A percentile compares a stretch with the other conserved stretches of the same genome.
phyloP scores from a whole-genome alignment of 2,888 invertebrate genomes.

The Halictus ligatus region DNA sequence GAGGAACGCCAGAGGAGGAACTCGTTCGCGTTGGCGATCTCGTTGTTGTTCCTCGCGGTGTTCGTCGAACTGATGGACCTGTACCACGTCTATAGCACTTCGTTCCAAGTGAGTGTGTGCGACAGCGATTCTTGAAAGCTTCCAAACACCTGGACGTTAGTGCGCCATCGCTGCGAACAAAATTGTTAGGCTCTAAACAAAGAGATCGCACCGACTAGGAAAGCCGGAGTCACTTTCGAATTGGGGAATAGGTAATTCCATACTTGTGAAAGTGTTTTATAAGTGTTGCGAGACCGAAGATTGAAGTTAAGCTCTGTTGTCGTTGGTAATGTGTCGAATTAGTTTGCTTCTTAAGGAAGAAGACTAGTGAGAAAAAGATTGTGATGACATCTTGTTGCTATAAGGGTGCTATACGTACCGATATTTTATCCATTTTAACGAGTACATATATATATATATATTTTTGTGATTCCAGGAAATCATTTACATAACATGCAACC shows the following conservation, averaged over 20 bases:
- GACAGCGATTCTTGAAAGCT: too few relatives aligned
- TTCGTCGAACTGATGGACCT: neutral
- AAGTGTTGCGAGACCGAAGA: too few relatives aligned
- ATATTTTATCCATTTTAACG: too few relatives aligned
- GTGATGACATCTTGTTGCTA: too few relatives aligned
- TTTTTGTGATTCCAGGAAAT: neutral
- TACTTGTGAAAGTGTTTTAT: neutral
- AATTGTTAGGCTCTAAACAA: neutral
- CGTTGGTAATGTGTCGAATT: too few relatives aligned
- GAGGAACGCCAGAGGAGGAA: neutral
- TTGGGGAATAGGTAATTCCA: neutral
- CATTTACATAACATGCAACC: neutral
- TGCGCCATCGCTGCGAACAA: neutral
- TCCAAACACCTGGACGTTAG: neutral
- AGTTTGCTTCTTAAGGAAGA: too few relatives aligned
- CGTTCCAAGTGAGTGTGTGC: neutral
- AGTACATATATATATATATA: too few relatives aligned
- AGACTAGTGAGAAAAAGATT: too few relatives aligned
- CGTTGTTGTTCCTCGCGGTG: fast-evolving
- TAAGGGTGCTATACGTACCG: too few relatives aligned
- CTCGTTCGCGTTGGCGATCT: neutral
- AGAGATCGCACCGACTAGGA: neutral
- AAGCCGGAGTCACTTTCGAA: neutral
- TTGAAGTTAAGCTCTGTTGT: too few relatives aligned
- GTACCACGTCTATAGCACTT: neutral